Evolutionary conservation across 2,797 vertebrate species (phyloP).

Genomic region (Pangasius sanitwongsei): DNA sequence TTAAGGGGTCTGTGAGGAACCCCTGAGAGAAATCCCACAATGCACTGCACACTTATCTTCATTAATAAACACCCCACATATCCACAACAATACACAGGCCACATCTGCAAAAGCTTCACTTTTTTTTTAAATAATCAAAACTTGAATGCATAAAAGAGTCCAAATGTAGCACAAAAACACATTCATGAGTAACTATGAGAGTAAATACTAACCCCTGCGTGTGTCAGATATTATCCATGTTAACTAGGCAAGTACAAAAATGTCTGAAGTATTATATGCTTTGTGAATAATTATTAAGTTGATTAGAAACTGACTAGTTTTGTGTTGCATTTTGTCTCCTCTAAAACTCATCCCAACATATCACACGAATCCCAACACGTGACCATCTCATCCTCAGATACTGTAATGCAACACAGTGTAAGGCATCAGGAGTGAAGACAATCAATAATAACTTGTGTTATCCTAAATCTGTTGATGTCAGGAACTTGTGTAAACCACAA

Average conservation of each 20-base stretch:
- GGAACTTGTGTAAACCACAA: background rate
- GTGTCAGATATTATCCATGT: background rate
- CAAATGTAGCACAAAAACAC: constrained; percentile 22
- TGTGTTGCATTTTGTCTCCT: background rate
- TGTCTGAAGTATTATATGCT: background rate
- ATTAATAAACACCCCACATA: constrained; percentile 21
- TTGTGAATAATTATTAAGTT: background rate
- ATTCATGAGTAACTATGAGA: background rate
- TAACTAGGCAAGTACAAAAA: background rate
- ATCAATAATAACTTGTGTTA: background rate
- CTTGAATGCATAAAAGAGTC: background rate
- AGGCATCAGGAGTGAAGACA: constrained; percentile 1
- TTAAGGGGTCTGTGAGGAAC: background rate
- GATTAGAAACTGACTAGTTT: background rate
- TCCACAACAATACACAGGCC: constrained; percentile 26
- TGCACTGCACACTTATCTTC: constrained; percentile 34
- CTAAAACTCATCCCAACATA: no score
- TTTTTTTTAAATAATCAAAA: background rate
- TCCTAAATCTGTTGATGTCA: background rate
- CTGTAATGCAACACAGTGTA: background rate
- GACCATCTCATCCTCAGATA: background rate
- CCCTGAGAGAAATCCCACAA: constrained; percentile 19
- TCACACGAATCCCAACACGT: background rate
- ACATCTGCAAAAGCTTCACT: constrained; percentile 32
- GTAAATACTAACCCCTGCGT: background rate